These are phyloP conservation scores for Mastigias papua DNA, from an alignment of 30 jellyfish, hydroid and myxozoan genomes.

Conservation along the genomic window DNA sequence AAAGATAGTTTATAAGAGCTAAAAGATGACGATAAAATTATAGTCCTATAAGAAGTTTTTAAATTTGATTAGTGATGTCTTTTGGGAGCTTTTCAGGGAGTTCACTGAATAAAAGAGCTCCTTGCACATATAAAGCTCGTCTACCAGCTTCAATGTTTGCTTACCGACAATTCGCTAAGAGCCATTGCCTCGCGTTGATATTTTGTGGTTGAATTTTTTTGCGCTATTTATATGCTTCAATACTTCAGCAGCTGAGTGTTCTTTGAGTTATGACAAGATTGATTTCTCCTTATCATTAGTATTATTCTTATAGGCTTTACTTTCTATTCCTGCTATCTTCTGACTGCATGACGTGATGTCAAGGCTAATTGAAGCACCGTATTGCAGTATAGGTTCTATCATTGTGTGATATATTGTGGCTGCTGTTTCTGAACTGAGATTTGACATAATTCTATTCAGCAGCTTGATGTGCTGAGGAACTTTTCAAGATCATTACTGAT, in stretches of 20 bases:
- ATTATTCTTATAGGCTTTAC: conserved; percentile 11
- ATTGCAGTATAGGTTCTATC: conserved; percentile 9
- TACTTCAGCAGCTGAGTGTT: not conserved
- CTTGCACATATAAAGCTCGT: conserved; percentile 18
- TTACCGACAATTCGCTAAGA: not conserved
- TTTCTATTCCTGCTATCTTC: conserved; percentile 16
- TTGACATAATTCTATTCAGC: not conserved
- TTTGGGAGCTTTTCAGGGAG: conserved; percentile 9
- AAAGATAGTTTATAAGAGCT: not conserved
- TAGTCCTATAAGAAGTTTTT: not conserved
- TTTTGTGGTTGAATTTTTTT: conserved; percentile 14
- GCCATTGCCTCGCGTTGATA: conserved; percentile 20
- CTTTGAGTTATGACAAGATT: conserved; percentile 20
- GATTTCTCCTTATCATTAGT: conserved; percentile 8
- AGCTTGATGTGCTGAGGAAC: conserved; percentile 1
- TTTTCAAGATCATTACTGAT: not conserved
- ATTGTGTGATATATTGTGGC: conserved; percentile 4
- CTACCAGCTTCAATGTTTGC: conserved; percentile 21
- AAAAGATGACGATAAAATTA: not conserved
- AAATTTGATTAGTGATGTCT: not conserved
- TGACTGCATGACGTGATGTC: conserved; percentile 5
- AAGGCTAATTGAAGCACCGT: conserved; percentile 17
- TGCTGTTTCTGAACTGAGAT: not conserved
- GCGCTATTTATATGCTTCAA: not conserved
- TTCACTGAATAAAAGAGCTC: conserved; percentile 10